Evolutionary conservation across 2,888 invertebrate genomes (phyloP).

Genomic region (Mesoligia furuncula): DNA sequence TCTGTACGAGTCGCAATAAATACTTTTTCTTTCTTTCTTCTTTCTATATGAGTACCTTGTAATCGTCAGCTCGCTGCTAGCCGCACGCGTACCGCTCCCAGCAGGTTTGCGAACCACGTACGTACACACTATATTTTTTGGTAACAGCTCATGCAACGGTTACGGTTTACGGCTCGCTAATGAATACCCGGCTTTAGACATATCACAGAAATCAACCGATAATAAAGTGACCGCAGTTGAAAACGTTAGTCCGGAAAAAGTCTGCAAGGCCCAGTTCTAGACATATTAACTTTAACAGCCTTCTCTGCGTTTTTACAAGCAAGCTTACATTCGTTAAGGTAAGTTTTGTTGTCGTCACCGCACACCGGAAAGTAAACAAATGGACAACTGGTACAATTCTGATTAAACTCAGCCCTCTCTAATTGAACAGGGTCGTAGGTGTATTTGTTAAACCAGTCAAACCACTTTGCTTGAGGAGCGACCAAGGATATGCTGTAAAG

Average conservation of each 20-base stretch:
- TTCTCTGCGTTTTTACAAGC: slow-evolving; percentile 61
- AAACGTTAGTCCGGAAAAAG: slow-evolving; percentile 23
- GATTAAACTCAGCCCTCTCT: accelerated
- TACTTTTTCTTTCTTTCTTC: too few relatives aligned
- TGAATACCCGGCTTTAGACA: too few relatives aligned
- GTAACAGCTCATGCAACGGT: too few relatives aligned
- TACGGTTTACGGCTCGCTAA: too few relatives aligned
- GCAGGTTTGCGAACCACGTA: too few relatives aligned
- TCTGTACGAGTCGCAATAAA: too few relatives aligned
- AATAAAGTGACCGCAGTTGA: neutral
- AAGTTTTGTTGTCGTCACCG: slow-evolving; percentile 70
- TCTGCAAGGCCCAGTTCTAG: slow-evolving; percentile 36
- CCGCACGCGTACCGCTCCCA: too few relatives aligned
- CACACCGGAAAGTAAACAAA: slow-evolving; percentile 73
- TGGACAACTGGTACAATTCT: slow-evolving; percentile 64
- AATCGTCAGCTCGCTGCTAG: too few relatives aligned
- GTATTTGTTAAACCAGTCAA: neutral
- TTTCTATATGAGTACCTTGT: too few relatives aligned
- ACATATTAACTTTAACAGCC: neutral
- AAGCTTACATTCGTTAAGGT: slow-evolving; percentile 73
- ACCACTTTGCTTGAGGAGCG: neutral
- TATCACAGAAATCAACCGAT: too few relatives aligned
- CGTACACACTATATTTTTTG: too few relatives aligned
- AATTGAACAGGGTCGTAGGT: neutral
- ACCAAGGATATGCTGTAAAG: neutral